phyloP scores from a whole-genome alignment of 2,888 invertebrate genomes.

The Pollenia angustigena region DNA sequence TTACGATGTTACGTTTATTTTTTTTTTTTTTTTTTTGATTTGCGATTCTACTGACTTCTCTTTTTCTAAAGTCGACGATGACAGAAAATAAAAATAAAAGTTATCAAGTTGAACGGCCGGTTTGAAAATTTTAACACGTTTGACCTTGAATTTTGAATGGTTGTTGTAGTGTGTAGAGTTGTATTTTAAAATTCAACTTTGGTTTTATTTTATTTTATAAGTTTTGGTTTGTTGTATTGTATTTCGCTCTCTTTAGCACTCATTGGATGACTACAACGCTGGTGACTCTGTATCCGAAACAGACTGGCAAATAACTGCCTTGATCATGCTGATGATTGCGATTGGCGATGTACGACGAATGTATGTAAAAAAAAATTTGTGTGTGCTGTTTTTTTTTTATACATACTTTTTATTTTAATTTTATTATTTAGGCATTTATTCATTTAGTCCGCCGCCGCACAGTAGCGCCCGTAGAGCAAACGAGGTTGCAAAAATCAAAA shows the following conservation, averaged over 20 bases:
- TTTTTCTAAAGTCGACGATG: constrained; percentile 42
- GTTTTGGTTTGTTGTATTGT: constrained; percentile 37
- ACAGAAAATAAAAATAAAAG: constrained; percentile 62
- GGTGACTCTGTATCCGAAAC: constrained; percentile 31
- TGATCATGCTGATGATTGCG: constrained; percentile 26
- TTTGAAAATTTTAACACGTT: constrained; percentile 72
- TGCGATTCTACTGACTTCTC: constrained; percentile 44
- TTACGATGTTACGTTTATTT: constrained; percentile 35
- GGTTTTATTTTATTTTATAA: constrained; percentile 31
- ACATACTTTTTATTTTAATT: not conserved
- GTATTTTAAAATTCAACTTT: constrained; percentile 58
- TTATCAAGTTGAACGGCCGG: constrained; percentile 74
- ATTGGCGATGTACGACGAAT: constrained; percentile 5
- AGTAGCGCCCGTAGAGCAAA: no score
- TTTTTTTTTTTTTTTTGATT: constrained; percentile 2
- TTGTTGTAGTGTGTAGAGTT: constrained; percentile 50
- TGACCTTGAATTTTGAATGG: constrained; percentile 71
- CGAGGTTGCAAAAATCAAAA: no score
- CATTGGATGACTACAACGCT: not conserved
- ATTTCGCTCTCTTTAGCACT: constrained; percentile 56
- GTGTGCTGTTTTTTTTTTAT: constrained; percentile 10
- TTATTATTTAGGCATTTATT: constrained; percentile 51
- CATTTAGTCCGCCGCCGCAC: constrained; percentile 3
- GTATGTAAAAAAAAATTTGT: constrained; percentile 1
- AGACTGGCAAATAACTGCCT: constrained; percentile 16